Evolutionary conservation across 64 coral and sea anemone species (phyloP).

Genomic region (Platygyra sinensis): DNA sequence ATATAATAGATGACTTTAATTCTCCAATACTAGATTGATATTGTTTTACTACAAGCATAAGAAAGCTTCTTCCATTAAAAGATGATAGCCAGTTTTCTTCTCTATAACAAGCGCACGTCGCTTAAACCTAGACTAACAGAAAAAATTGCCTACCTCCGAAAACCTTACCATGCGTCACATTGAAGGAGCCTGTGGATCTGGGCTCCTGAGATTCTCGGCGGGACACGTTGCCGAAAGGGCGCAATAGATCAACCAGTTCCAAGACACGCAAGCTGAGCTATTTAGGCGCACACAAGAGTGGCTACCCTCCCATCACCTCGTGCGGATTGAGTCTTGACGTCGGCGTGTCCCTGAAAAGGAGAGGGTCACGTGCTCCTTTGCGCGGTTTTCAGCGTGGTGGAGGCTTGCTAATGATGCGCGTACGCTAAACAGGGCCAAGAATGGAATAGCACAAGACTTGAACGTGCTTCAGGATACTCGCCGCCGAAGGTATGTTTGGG

Average conservation of each 20-base stretch:
- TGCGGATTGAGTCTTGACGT: not conserved
- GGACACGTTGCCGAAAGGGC: not conserved
- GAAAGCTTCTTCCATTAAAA: too few relatives aligned
- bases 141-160: too few relatives aligned
- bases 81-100: too few relatives aligned
- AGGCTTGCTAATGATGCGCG: slow-evolving; percentile 95
- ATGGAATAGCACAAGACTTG: slow-evolving; percentile 76
- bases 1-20: too few relatives aligned
- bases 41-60: too few relatives aligned
- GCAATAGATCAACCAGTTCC: not conserved
- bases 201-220: not conserved
- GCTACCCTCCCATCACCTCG: not conserved
- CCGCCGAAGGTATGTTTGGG: slow-evolving; percentile 42
- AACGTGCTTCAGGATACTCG: slow-evolving; percentile 46
- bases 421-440: slow-evolving; percentile 82
- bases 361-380: slow-evolving; percentile 75
- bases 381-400: slow-evolving; percentile 53
- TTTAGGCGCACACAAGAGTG: not conserved
- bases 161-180: too few relatives aligned
- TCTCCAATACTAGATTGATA: too few relatives aligned
- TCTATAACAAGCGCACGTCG: too few relatives aligned
- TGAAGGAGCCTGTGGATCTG: too few relatives aligned
- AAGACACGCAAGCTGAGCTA: not conserved
- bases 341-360: not conserved
- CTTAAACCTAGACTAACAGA: too few relatives aligned